These are phyloP conservation scores for Tenebrosternarchus preto DNA, from an alignment of 2,113 vertebrate species.

Conservation along the genomic window DNA sequence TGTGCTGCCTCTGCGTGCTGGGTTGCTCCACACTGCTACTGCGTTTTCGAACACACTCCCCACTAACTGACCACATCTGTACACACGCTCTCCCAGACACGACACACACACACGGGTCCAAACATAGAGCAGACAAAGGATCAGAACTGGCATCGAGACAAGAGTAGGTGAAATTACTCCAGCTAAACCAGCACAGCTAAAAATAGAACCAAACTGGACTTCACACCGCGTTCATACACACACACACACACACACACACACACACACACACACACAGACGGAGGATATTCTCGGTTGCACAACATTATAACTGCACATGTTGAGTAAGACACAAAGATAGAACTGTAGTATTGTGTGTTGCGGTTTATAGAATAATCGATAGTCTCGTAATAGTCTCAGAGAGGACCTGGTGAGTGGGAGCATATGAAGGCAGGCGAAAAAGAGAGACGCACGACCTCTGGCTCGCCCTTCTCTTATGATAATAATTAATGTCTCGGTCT, in stretches of 20 bases:
- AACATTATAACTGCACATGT: neutral
- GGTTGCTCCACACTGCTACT: neutral
- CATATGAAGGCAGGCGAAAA: neutral
- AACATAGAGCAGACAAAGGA: conserved; percentile 21
- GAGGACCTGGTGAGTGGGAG: conserved; percentile 14
- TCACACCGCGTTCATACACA: conserved; percentile 5
- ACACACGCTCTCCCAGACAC: neutral
- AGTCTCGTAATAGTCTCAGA: conserved; percentile 22
- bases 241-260: conserved; percentile 1
- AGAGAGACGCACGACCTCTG: neutral
- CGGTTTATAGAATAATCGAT: conserved; percentile 32
- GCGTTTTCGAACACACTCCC: neutral
- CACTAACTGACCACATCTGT: neutral
- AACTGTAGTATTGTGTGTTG: neutral
- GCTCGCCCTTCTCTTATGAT: neutral
- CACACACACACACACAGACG: neutral
- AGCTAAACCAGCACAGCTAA: conserved; percentile 41
- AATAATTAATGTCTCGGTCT: conserved; percentile 1
- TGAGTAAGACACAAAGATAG: neutral
- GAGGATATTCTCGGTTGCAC: neutral
- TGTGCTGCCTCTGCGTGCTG: conserved; percentile 11
- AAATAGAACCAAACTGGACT: conserved; percentile 42
- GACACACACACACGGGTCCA: conserved; percentile 32
- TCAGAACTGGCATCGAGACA: conserved; percentile 27
- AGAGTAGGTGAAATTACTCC: conserved; percentile 33